Evolutionary conservation across 2,113 vertebrate species (phyloP), one percentile per base, ranked within the genome.

Genomic region (Sphyrna mokarran): DNA sequence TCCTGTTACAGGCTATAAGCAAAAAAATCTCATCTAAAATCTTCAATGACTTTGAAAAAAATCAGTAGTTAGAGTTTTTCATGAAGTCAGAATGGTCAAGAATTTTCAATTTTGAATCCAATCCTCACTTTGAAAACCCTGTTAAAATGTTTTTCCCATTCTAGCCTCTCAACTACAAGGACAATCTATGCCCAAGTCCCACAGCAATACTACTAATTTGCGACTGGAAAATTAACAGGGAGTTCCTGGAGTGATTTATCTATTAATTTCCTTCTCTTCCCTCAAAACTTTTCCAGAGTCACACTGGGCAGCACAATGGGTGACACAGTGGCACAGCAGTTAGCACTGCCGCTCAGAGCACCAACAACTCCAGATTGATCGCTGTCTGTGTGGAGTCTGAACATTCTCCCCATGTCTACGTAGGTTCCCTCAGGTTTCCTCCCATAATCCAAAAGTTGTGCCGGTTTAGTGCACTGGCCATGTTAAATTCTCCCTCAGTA

Each of bases 81-180:
- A 89, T 33, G 29, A 89, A 89, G 48, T 58, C 23, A 89, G 11
- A 89, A 26, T 89, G 11, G 26, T 33, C 86, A 61, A 26, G 48
- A 61, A 58, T 89, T 89, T 87, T 87, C 48, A 89, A 54, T 29
- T 89, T 89, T 61, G 26, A 89, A 89, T 26, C 78, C 86, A 89
- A 89, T 10, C 48, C 10, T 89, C 26, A 26, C 86, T 29, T 29
- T 89, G 86, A 48, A 23, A 76, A 18, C 78, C 14, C 33, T 80
- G 13, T 80, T 80, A 14, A 37, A 80, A 16, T 4, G 3, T 4
- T 37, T 87, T 23, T 29, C 26, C 86, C 23, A 89, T 29, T 89
- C 86, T 3, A 10, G 48, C 23, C 14, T 89, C 48, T 26, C 22
- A 29, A 89, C 48, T 89, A 6, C 3, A 58, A 29, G 48, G 48